phyloP scores from a whole-genome alignment of 2,797 vertebrate genomes.

The Onychomys torridus region DNA sequence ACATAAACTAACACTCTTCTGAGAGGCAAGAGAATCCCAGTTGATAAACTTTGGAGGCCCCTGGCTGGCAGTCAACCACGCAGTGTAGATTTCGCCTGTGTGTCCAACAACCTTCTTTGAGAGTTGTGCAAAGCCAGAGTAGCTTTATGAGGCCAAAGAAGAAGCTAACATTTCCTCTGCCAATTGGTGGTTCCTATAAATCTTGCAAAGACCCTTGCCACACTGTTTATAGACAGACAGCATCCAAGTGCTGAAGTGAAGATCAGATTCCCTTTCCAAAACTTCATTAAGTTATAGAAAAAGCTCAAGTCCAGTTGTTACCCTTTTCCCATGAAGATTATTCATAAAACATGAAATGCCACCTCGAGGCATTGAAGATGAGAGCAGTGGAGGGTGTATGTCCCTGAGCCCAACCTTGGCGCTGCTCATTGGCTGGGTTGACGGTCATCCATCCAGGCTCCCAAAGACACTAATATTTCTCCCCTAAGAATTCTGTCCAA shows the following conservation, averaged over 20 bases:
- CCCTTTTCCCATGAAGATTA: conserved; percentile 63
- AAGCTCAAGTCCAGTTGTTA: background rate
- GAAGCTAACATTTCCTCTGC: conserved; percentile 43
- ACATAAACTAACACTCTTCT: background rate
- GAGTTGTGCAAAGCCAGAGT: conserved; percentile 21
- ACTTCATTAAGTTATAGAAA: conserved; percentile 70
- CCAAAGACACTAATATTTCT: background rate
- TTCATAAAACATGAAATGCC: conserved; percentile 27
- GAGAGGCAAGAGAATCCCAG: background rate
- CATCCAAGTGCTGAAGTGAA: background rate
- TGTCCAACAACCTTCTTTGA: conserved; percentile 41
- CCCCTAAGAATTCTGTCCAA: conserved; percentile 3
- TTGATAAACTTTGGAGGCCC: conserved; percentile 2
- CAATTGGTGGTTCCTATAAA: conserved; percentile 63
- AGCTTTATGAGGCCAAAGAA: conserved; percentile 56
- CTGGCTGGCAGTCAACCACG: background rate
- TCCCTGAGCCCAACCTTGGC: background rate
- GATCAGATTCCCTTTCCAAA: conserved; percentile 65
- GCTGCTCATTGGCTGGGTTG: background rate
- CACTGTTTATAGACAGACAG: conserved; percentile 68
- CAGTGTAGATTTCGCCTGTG: conserved; percentile 49
- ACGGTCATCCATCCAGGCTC: background rate
- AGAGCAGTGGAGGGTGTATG: background rate
- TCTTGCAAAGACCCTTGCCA: conserved; percentile 50
- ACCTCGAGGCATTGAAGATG: background rate